Conservation (phyloP, 2,888 invertebrate genomes). For the Empis livida region DNA sequence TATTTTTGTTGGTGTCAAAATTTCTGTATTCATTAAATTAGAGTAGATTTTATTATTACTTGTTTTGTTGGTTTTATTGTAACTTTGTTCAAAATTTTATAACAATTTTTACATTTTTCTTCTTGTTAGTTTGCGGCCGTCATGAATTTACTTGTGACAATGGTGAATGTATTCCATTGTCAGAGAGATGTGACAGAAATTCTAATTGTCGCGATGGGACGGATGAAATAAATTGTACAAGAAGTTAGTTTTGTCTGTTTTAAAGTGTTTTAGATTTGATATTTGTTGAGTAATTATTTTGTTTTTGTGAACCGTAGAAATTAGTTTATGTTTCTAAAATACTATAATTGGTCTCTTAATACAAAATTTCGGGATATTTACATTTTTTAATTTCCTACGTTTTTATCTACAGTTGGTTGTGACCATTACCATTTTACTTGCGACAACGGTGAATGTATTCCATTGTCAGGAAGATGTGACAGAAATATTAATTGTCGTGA, state of each 20-base stretch:
- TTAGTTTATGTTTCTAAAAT: not conserved
- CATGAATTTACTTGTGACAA: conserved; percentile 50
- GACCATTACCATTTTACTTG: conserved; percentile 7
- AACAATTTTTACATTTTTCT: too few relatives aligned
- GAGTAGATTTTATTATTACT: too few relatives aligned
- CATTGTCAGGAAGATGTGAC: conserved; percentile 6
- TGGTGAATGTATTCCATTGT: conserved; percentile 42
- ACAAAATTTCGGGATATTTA: too few relatives aligned
- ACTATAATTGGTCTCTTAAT: too few relatives aligned
- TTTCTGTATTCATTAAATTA: too few relatives aligned
- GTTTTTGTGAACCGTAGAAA: not conserved
- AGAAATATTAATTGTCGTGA: conserved; percentile 37
- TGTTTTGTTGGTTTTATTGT: too few relatives aligned
- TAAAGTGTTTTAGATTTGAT: not conserved
- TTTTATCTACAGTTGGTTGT: not conserved
- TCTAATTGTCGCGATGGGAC: conserved; percentile 46
- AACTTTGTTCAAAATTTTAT: too few relatives aligned
- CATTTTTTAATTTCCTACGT: not conserved
- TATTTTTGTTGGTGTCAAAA: too few relatives aligned
- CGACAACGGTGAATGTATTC: conserved; percentile 8
- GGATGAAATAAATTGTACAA: conserved; percentile 38
- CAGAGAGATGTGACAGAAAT: conserved; percentile 44
- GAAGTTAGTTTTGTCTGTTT: not conserved
- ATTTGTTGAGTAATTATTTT: not conserved
- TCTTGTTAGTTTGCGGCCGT: conserved; percentile 13